Conservation (phyloP, 92 coral and sea anemone species). For the Phymanthus crucifer region DNA sequence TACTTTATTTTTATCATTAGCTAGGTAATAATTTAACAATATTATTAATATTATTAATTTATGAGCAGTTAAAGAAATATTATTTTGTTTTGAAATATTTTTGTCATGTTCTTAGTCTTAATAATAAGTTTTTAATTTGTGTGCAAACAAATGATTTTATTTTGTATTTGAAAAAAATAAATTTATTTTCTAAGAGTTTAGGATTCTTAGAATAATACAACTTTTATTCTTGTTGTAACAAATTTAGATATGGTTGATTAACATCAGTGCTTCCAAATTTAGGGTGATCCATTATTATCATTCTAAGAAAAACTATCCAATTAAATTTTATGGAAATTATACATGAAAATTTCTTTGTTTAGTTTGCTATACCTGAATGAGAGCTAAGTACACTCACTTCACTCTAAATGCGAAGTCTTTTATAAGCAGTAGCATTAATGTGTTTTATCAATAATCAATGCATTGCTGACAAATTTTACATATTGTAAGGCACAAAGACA, state of each 20-base stretch:
- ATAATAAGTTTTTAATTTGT: no score
- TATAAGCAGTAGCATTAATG: neutral
- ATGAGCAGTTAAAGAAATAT: no score
- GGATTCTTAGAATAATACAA: neutral
- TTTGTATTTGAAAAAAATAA: no score
- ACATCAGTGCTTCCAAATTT: neutral
- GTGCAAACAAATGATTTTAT: no score
- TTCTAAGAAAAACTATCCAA: neutral
- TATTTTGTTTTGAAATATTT: no score
- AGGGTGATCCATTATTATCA: neutral
- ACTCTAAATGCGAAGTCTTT: neutral
- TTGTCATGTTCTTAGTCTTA: no score
- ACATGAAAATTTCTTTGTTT: neutral
- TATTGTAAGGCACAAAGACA: neutral
- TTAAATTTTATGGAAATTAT: neutral
- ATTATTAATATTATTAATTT: no score
- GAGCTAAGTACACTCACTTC: neutral
- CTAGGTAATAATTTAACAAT: no score
- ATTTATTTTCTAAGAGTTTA: no score
- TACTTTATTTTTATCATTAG: no score
- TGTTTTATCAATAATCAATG: neutral
- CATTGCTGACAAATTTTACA: neutral
- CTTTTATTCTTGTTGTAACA: neutral
- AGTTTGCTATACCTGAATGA: neutral
- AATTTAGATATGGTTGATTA: neutral